phyloP scores from a whole-genome alignment of 2,113 vertebrate genomes.

The Eurystomus gularis region DNA sequence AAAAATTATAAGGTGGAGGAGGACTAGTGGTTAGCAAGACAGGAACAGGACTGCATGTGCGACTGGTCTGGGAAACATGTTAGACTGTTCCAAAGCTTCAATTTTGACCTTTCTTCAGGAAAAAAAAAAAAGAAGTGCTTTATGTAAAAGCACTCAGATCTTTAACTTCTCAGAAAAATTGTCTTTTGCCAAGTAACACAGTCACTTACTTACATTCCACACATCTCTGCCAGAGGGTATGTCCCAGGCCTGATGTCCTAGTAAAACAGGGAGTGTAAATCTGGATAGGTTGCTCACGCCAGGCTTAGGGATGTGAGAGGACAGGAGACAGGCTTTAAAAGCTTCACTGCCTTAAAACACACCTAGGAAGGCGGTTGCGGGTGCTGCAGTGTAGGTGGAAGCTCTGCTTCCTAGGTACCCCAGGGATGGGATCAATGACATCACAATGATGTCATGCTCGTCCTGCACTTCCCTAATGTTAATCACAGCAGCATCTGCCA shows the following conservation, averaged over 20 bases:
- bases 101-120: conserved; percentile 4
- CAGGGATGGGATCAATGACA: not conserved
- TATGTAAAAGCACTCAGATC: conserved; percentile 27
- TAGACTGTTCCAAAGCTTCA: not conserved
- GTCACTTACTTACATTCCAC: conserved; percentile 38
- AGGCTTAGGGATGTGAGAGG: not conserved
- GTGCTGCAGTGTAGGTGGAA: not conserved
- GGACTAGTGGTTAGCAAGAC: not conserved
- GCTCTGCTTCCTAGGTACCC: not conserved
- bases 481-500: not conserved
- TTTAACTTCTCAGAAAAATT: conserved; percentile 31
- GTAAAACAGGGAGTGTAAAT: conserved; percentile 34
- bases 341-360: accelerated
- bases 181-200: conserved; percentile 50
- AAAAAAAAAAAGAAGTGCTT: not conserved
- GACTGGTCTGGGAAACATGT: conserved; percentile 20
- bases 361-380: accelerated
- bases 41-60: not conserved
- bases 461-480: not conserved
- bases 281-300: not conserved
- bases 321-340: not conserved
- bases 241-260: conserved; percentile 16
- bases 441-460: not conserved
- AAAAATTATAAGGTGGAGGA: conserved; percentile 14
- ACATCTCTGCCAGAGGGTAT: conserved; percentile 23